phyloP scores from a whole-genome alignment of 2,113 vertebrate species.

The Eubucco bourcierii region DNA sequence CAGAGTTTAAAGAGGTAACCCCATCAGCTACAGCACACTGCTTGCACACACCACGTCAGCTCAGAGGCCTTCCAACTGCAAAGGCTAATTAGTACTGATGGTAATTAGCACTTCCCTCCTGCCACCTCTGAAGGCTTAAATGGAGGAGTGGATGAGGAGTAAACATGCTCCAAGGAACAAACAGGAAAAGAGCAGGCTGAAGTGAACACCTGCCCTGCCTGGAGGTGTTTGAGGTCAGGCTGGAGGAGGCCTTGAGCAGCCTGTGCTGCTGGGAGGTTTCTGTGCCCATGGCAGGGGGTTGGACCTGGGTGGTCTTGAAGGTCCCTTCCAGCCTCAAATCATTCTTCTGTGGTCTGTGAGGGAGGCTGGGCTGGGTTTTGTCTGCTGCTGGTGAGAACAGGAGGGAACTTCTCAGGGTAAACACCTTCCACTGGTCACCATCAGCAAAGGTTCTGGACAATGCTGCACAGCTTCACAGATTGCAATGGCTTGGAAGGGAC shows the following conservation, averaged over 20 bases:
- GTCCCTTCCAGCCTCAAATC: too few species aligned
- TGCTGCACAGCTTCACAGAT: not conserved
- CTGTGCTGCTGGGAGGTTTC: too few species aligned
- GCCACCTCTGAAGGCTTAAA: not conserved
- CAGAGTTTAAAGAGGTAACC: slow-evolving; percentile 12
- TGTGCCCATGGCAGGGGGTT: too few species aligned
- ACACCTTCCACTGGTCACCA: not conserved
- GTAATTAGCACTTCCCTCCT: slow-evolving; percentile 41
- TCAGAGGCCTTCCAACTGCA: slow-evolving; percentile 16
- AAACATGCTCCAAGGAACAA: not conserved
- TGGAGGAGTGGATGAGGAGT: not conserved
- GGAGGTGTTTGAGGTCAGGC: too few species aligned
- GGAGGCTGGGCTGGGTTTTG: not conserved
- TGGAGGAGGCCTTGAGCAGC: too few species aligned
- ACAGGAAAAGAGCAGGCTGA: not conserved
- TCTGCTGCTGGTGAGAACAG: not conserved
- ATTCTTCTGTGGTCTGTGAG: not conserved
- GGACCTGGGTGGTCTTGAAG: too few species aligned
- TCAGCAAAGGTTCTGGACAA: not conserved
- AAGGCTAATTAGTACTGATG: not conserved
- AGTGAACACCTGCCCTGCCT: not conserved
- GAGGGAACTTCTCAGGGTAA: not conserved
- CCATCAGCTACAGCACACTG: not conserved
- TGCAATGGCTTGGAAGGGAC: too few species aligned
- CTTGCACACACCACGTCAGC: not conserved